A percentile compares a stretch with the other conserved stretches of the same genome.
phyloP scores from a whole-genome alignment of 2,888 invertebrate genomes.

The Pandemis heparana region DNA sequence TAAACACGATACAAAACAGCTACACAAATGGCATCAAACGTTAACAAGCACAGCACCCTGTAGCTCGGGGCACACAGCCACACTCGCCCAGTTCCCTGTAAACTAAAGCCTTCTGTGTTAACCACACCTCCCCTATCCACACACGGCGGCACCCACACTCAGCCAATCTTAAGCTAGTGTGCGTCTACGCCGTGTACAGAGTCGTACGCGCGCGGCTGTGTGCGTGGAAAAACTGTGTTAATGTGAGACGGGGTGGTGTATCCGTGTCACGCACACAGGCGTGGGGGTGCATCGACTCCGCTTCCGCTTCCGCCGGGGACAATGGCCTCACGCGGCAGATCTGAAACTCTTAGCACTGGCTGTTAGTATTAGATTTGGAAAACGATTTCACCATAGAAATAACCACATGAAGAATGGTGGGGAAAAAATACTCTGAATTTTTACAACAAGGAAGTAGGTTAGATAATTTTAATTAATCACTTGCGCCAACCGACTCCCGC shows the following conservation, averaged over 20 bases:
- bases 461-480: too few species aligned
- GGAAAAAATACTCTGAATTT: too few species aligned
- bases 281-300: conserved; percentile 80
- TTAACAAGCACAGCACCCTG: conserved; percentile 25
- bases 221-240: conserved; percentile 78
- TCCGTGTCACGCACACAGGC: conserved; percentile 72
- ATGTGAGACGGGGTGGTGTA: conserved; percentile 72
- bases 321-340: conserved; percentile 68
- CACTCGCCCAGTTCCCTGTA: conserved; percentile 59
- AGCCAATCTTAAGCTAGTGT: conserved; percentile 58
- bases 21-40: neutral
- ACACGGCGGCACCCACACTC: conserved; percentile 77
- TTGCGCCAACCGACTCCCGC: too few species aligned
- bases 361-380: conserved; percentile 47
- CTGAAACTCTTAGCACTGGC: conserved; percentile 75
- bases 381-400: neutral
- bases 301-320: conserved; percentile 80
- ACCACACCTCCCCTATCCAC: conserved; percentile 75
- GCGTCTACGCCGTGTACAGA: conserved; percentile 58
- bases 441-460: too few species aligned
- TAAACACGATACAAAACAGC: neutral
- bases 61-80: conserved; percentile 50
- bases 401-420: neutral
- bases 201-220: conserved; percentile 54
- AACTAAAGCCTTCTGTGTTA: conserved; percentile 48